phyloP scores from a whole-genome alignment of 2,797 vertebrate species.

The Protonibea diacanthus region DNA sequence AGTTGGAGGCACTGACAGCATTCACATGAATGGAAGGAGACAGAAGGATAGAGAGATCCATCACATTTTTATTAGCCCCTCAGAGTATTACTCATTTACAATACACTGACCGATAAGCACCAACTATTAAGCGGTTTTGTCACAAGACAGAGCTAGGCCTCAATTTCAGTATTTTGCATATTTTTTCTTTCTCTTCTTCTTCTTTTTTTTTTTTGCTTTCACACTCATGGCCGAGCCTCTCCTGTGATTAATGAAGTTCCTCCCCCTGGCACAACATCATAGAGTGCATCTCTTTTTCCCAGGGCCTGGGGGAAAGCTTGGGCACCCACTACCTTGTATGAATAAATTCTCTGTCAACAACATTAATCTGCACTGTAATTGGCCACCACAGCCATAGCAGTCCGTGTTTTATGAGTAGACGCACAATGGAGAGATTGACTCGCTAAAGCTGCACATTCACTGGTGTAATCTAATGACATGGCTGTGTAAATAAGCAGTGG shows the following conservation, averaged over 20 bases:
- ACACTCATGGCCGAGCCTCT: slow-evolving; percentile 33
- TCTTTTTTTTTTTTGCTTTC: slow-evolving; percentile 48
- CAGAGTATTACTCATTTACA: slow-evolving; percentile 45
- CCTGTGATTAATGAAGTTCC: slow-evolving; percentile 69
- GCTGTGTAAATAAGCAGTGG: slow-evolving; percentile 66
- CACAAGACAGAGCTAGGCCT: slow-evolving; percentile 23
- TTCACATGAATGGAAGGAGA: slow-evolving; percentile 37
- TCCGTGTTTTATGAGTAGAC: slow-evolving; percentile 67
- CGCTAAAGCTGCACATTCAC: slow-evolving; percentile 64
- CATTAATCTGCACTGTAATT: slow-evolving; percentile 81
- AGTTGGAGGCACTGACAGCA: slow-evolving; percentile 43
- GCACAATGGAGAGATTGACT: slow-evolving; percentile 73
- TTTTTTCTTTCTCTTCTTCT: slow-evolving; percentile 1
- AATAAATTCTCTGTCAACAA: slow-evolving; percentile 79
- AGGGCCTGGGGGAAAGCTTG: slow-evolving; percentile 56
- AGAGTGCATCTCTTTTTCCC: slow-evolving; percentile 61
- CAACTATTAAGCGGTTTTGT: slow-evolving; percentile 52
- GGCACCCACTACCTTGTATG: slow-evolving; percentile 71
- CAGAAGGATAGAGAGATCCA: slow-evolving; percentile 49
- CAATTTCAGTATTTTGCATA: slow-evolving; percentile 38
- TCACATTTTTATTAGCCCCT: slow-evolving; percentile 59
- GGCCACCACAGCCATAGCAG: slow-evolving; percentile 67
- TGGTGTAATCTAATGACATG: slow-evolving; percentile 74
- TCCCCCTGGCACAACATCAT: slow-evolving; percentile 69
- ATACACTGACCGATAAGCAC: slow-evolving; percentile 38